A percentile compares a stretch with the other conserved stretches of the same genome.
Conservation (phyloP, 1,140 invertebrate genomes). For the Streblospio benedicti region DNA sequence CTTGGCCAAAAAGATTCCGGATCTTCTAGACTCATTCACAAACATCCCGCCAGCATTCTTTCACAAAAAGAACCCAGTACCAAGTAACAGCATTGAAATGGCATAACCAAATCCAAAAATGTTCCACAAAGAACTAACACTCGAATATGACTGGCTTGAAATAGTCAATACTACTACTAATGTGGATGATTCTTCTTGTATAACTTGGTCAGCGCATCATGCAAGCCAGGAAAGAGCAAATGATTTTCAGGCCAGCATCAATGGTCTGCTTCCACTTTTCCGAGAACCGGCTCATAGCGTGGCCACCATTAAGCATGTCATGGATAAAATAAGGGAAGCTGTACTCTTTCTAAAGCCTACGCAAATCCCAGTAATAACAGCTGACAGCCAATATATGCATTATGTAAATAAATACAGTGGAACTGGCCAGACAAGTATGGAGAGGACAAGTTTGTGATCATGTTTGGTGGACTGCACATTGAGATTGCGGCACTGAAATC, state of each 20-base stretch:
- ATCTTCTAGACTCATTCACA: constrained; percentile 11
- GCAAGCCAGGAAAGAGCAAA: background rate
- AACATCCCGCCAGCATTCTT: constrained; percentile 8
- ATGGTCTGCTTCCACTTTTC: constrained; percentile 16
- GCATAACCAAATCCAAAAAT: background rate
- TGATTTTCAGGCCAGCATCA: background rate
- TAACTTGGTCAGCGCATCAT: background rate
- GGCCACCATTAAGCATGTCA: constrained; percentile 19
- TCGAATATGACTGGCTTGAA: too few species aligned
- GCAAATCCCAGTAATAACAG: constrained; percentile 16
- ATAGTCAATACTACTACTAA: background rate
- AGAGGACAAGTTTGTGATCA: too few species aligned
- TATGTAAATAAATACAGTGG: constrained; percentile 26
- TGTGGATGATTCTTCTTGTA: background rate
- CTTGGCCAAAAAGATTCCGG: background rate
- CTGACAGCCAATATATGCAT: constrained; percentile 21
- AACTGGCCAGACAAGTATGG: constrained; percentile 11
- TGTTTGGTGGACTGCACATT: constrained; percentile 6
- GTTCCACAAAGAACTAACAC: background rate
- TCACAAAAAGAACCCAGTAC: background rate
- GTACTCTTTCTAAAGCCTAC: constrained; percentile 15
- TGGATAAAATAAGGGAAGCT: constrained; percentile 14
- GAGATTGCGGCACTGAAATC: constrained; percentile 9
- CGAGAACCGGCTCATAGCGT: constrained; percentile 11
- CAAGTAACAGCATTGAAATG: background rate